Conservation (phyloP, 2,888 invertebrate species). For the Mesorhabditis belari region DNA sequence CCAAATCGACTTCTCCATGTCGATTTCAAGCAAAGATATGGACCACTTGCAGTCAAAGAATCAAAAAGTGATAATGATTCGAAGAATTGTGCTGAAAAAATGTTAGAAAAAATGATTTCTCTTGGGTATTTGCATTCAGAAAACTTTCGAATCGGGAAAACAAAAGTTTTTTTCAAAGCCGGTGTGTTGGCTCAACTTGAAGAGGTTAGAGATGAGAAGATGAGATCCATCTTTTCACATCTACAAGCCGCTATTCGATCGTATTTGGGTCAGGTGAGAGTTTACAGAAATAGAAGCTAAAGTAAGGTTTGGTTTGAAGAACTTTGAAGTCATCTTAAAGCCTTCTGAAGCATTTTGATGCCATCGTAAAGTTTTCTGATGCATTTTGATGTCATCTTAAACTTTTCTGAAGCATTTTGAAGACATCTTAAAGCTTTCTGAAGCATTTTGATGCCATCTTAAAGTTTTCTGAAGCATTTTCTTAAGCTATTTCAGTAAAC, state of each 20-base stretch:
- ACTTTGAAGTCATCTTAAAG: too few relatives aligned
- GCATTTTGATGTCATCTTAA: too few relatives aligned
- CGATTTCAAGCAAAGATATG: constrained; percentile 93
- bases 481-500: too few relatives aligned
- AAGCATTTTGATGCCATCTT: too few relatives aligned
- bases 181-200: constrained; percentile 99
- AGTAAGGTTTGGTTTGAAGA: too few relatives aligned
- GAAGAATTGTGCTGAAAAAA: constrained; percentile 43
- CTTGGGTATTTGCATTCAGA: constrained; percentile 75
- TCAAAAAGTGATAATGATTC: constrained; percentile 44
- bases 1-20: constrained; percentile 99
- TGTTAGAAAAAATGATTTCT: constrained; percentile 66
- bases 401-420: too few relatives aligned
- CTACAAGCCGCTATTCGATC: constrained; percentile 54
- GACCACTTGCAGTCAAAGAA: constrained; percentile 46
- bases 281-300: constrained; percentile 10
- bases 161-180: constrained; percentile 89
- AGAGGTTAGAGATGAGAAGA: constrained; percentile 97
- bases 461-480: too few relatives aligned
- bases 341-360: too few relatives aligned
- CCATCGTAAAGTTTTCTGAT: too few relatives aligned
- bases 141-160: constrained; percentile 55
- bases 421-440: too few relatives aligned
- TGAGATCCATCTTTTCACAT: constrained; percentile 91
- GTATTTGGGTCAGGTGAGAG: constrained; percentile 18